Evolutionary conservation across 1,140 invertebrate species (phyloP).

Genomic region (Metopolophium dirhodum): DNA sequence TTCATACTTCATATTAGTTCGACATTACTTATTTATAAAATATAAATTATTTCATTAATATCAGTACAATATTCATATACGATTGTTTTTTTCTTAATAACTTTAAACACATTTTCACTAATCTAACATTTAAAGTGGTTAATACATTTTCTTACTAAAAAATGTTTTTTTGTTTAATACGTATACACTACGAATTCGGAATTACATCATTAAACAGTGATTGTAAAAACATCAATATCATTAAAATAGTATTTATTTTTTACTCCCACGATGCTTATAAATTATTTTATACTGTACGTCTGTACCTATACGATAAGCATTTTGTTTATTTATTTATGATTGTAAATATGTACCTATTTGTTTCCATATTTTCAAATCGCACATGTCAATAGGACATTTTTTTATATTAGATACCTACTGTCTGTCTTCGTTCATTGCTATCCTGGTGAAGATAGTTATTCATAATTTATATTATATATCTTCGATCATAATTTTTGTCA

Average conservation of each 20-base stretch:
- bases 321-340: neutral
- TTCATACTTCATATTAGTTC: neutral
- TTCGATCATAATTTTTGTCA: neutral
- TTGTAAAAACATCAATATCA: neutral
- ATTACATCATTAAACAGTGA: neutral
- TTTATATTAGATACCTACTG: neutral
- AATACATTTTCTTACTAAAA: neutral
- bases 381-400: neutral
- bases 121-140: neutral
- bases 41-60: slow-evolving; percentile 11
- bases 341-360: neutral
- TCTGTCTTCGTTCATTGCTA: neutral
- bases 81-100: neutral
- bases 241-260: neutral
- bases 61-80: neutral
- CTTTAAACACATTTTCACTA: neutral
- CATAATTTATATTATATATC: slow-evolving; percentile 17
- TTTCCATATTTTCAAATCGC: neutral
- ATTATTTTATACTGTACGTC: neutral
- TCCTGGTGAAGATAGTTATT: neutral
- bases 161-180: neutral
- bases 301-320: neutral
- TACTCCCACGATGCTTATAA: neutral
- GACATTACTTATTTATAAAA: neutral
- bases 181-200: neutral